phyloP scores from a whole-genome alignment of 2,797 vertebrate genomes.

The Graptemys geographica region DNA sequence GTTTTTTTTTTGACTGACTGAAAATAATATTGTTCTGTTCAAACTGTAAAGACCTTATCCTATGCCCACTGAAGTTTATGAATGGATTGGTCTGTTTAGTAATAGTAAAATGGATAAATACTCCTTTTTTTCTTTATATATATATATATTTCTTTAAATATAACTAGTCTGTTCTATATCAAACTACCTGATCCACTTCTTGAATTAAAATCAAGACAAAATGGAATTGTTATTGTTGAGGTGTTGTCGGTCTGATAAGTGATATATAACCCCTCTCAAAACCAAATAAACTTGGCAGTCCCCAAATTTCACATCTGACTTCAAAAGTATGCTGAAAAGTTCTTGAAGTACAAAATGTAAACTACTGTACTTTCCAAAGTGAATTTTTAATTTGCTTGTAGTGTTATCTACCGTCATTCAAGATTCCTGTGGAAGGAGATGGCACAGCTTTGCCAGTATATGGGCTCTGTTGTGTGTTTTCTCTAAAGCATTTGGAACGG shows the following conservation, averaged over 20 bases:
- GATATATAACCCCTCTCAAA: neutral
- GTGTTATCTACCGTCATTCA: neutral
- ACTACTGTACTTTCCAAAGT: neutral
- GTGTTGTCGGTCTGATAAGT: neutral
- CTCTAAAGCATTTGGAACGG: accelerated
- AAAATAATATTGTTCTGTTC: conserved; percentile 45
- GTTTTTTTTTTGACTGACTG: conserved; percentile 35
- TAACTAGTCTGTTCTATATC: neutral
- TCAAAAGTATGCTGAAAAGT: neutral
- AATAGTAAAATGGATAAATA: neutral
- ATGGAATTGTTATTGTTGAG: neutral
- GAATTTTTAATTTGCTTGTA: neutral
- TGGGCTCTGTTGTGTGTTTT: neutral
- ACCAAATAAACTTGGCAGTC: neutral
- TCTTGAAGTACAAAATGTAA: neutral
- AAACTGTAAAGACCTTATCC: conserved; percentile 19
- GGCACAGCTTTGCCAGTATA: neutral
- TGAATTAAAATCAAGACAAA: neutral
- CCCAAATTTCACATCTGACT: neutral
- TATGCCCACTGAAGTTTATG: neutral
- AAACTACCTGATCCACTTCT: neutral
- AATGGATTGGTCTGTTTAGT: neutral
- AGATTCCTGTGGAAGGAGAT: neutral
- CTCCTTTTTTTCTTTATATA: neutral
- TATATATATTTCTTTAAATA: neutral